Evolutionary conservation across 2,113 vertebrate species (phyloP).

Genomic region (Rhineura floridana): DNA sequence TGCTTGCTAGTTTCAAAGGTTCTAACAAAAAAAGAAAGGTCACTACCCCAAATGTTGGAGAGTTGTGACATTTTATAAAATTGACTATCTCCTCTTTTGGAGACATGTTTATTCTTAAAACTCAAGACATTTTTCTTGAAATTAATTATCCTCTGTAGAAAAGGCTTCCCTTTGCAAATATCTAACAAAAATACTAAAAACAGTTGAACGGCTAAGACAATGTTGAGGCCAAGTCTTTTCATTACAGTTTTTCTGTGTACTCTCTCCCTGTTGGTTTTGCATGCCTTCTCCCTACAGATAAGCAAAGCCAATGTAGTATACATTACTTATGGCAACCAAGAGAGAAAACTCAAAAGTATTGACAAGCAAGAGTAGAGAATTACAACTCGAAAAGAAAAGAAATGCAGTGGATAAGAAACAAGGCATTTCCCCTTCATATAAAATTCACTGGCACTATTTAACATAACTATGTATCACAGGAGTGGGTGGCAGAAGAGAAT

Average conservation of each 20-base stretch:
- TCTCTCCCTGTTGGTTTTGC: constrained; percentile 57
- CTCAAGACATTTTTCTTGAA: constrained; percentile 84
- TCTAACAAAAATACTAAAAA: constrained; percentile 86
- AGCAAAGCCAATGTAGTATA: constrained; percentile 65
- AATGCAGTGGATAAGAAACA: constrained; percentile 62
- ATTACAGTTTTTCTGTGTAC: constrained; percentile 65
- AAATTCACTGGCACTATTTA: constrained; percentile 77
- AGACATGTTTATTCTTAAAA: constrained; percentile 83
- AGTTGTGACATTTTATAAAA: constrained; percentile 85
- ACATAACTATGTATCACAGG: constrained; percentile 66
- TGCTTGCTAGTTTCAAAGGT: constrained; percentile 78
- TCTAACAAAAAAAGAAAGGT: constrained; percentile 77
- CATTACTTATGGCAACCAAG: constrained; percentile 70
- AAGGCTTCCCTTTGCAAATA: constrained; percentile 83
- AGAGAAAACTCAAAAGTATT: constrained; percentile 71
- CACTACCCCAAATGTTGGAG: constrained; percentile 94
- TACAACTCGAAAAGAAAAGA: constrained; percentile 40
- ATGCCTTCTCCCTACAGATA: constrained; percentile 70
- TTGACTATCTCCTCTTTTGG: constrained; percentile 81
- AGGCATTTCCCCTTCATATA: constrained; percentile 77
- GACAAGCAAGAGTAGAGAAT: constrained; percentile 57
- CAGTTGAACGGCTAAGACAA: constrained; percentile 80
- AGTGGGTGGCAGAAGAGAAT: constrained; percentile 62
- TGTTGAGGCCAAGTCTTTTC: constrained; percentile 78
- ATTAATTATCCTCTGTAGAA: constrained; percentile 85